Percentiles rank a stretch among this genome's conserved stretches.
Conservation (phyloP, 2,797 vertebrate genomes). For the Acanthurus tractus region DNA sequence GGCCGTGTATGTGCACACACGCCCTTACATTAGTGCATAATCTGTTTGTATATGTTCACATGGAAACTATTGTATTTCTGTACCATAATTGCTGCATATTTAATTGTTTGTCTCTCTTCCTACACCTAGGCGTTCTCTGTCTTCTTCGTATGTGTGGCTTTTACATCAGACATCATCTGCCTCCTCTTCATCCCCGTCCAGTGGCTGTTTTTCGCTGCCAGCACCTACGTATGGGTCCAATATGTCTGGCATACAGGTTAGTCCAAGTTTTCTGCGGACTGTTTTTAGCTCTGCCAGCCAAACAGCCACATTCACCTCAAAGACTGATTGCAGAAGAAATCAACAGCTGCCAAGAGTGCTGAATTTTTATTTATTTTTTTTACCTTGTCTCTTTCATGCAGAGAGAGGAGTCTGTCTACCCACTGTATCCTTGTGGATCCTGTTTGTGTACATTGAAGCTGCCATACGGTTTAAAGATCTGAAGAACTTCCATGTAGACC, state of each 20-base stretch:
- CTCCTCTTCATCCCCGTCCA: constrained; percentile 99
- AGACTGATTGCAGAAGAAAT: constrained; percentile 8
- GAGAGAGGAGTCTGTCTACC: constrained; percentile 97
- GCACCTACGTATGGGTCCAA: constrained; percentile 99
- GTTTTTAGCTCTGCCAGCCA: constrained; percentile 18
- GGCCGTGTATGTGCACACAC: not conserved
- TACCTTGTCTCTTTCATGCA: constrained; percentile 54
- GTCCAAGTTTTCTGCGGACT: constrained; percentile 42
- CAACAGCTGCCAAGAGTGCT: constrained; percentile 14
- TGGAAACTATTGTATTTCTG: too few species aligned
- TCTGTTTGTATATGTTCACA: not conserved
- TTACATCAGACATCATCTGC: constrained; percentile 98
- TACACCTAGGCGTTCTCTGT: constrained; percentile 93
- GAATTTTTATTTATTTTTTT: not conserved
- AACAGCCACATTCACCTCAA: constrained; percentile 25
- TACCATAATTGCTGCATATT: not conserved
- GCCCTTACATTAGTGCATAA: not conserved
- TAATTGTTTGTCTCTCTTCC: constrained; percentile 15
- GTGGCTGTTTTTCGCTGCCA: constrained; percentile 99
- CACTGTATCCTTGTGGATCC: constrained; percentile 98
- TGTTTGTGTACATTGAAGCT: constrained; percentile 99
- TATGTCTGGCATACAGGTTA: constrained; percentile 99
- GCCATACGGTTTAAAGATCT: constrained; percentile 99
- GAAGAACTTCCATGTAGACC: constrained; percentile 98
- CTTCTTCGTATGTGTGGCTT: constrained; percentile 98